A percentile compares a stretch with the other conserved stretches of the same genome.
Conservation (phyloP, 2,113 vertebrate species). For the Ciconia boyciana region DNA sequence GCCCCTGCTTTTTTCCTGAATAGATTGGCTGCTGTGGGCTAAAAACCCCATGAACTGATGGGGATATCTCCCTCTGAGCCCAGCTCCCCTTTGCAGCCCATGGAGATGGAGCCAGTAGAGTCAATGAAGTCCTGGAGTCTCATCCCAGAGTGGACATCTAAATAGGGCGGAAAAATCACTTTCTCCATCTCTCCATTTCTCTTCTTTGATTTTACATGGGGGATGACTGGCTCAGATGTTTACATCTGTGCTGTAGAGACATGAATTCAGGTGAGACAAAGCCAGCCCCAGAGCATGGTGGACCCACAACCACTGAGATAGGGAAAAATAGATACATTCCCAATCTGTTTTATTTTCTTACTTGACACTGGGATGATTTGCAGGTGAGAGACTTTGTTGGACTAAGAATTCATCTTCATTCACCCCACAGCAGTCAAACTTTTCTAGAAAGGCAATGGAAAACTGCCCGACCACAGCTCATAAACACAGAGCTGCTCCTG, state of each 20-base stretch:
- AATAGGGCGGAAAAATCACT: background rate
- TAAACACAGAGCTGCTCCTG: background rate
- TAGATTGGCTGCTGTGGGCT: background rate
- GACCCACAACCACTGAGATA: fast-evolving
- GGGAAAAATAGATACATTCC: background rate
- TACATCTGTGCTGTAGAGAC: background rate
- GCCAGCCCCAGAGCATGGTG: background rate
- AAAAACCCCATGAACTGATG: fast-evolving
- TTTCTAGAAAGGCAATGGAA: background rate
- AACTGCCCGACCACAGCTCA: background rate
- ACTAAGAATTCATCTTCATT: background rate
- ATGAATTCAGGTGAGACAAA: background rate
- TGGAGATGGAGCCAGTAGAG: background rate
- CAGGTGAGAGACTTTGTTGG: background rate
- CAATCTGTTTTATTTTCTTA: background rate
- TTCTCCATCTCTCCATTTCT: background rate
- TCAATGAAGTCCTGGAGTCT: background rate
- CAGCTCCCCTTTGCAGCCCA: fast-evolving
- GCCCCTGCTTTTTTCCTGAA: background rate
- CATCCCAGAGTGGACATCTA: background rate
- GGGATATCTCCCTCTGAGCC: background rate
- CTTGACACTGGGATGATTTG: background rate
- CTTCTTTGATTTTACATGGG: background rate
- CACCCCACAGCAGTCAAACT: background rate
- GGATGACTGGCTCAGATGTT: background rate